These are phyloP conservation scores for Solenodon paradoxus DNA, from an alignment of 2,113 vertebrate genomes.

Conservation along the genomic window DNA sequence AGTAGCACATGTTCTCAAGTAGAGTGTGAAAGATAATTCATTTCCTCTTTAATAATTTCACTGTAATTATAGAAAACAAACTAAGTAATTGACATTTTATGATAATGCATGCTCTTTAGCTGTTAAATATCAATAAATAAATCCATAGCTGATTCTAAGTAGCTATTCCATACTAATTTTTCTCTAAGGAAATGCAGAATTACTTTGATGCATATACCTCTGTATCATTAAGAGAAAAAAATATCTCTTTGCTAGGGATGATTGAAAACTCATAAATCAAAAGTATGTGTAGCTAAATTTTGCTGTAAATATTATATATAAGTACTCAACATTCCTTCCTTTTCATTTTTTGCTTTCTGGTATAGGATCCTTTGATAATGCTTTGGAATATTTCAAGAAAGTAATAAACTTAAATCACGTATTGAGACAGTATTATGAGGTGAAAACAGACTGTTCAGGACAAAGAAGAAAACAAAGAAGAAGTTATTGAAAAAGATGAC, in stretches of 20 bases:
- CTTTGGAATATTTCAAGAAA: slow-evolving; percentile 92
- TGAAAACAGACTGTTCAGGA: slow-evolving; percentile 91
- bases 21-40: background rate
- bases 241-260: background rate
- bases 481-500: slow-evolving; percentile 83
- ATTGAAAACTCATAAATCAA: background rate
- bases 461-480: slow-evolving; percentile 88
- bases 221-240: background rate
- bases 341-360: background rate
- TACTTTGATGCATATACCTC: background rate
- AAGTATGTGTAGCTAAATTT: background rate
- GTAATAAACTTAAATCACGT: slow-evolving; percentile 89
- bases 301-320: background rate
- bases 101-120: background rate
- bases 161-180: too few relatives aligned
- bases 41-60: background rate
- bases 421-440: slow-evolving; percentile 93
- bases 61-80: background rate
- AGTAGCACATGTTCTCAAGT: background rate
- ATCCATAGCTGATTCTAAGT: background rate
- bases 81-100: background rate
- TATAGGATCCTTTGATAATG: slow-evolving; percentile 92
- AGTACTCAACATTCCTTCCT: background rate
- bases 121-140: slow-evolving; percentile 10
- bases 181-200: background rate